Evolutionary conservation across 1,140 invertebrate genomes (phyloP), one percentile per base, ranked within the genome.

Genomic region (Trinorchestia longiramus): DNA sequence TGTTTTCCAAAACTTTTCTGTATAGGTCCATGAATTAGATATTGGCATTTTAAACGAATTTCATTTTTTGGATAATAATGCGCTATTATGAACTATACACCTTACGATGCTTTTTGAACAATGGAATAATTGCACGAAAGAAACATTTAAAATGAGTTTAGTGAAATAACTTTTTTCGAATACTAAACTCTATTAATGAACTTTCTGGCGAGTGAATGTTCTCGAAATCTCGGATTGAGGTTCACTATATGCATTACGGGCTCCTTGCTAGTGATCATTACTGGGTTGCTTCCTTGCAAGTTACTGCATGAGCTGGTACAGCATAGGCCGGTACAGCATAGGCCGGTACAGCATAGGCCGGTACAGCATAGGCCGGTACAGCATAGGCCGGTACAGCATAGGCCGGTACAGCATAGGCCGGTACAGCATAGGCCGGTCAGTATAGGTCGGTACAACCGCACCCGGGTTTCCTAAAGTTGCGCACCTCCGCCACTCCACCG

Each of bases 381-480:
- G 62, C 28, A 36, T 28, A 77, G 62, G 62, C 36, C 28, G 62
- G 15, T 36, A 77, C 62, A 28, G 36, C 62, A 77, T 8, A 77
- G 62, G 28, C 3, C 62, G 15, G 62, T 77, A 23, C 62, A 11
- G 62, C 3, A 77, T 28, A 23, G 62, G 47, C 19, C 62, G 62
- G 62, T 36, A 23, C 62, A 36, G 19, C 47, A 53, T 8, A 77
- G 62, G 62, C 62, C 62, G 3, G 62, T 77, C 62, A 3, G 62
- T 36, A 36, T 28, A 77, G 62, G 62, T 77, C 62, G 62, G 62
- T 77, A 77, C 28, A 77, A 77, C 62, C 62, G 62, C 62, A 77
- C 62, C 62, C 62, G 62, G 62, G 62, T 42, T 90, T 28, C 88
- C 88, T 90, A 90, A 90, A 90, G 88, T 42, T 90, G 88, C 88